These are phyloP conservation scores for Pampusana beccarii DNA, from an alignment of 2,113 vertebrate species.

Conservation along the genomic window DNA sequence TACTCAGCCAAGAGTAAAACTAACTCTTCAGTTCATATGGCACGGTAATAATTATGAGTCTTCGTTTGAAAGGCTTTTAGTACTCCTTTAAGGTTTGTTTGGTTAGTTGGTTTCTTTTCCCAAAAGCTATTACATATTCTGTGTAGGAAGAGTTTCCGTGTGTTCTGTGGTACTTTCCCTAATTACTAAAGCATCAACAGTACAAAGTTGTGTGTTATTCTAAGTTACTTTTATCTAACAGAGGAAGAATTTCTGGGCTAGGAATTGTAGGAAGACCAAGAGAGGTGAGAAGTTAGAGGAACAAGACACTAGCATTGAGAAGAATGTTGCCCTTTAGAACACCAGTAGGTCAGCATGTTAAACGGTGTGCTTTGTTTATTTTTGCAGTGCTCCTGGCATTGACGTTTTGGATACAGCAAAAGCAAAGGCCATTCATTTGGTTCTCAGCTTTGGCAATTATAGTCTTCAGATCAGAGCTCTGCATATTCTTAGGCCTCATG, in stretches of 20 bases:
- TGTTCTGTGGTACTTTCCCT: neutral
- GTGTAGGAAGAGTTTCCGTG: neutral
- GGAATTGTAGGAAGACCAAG: neutral
- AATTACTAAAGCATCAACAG: neutral
- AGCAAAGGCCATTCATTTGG: conserved; percentile 81
- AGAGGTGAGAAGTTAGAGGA: neutral
- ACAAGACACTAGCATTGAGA: neutral
- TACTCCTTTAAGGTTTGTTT: neutral
- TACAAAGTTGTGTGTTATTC: neutral
- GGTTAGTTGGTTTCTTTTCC: too few species aligned
- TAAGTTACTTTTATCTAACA: neutral
- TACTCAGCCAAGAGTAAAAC: neutral
- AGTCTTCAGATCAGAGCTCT: conserved; percentile 90
- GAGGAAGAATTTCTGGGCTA: neutral
- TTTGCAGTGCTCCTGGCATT: conserved; percentile 85
- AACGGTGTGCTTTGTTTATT: neutral
- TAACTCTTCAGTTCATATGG: neutral
- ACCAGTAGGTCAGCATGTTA: neutral
- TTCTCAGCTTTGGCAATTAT: conserved; percentile 90
- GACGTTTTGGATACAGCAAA: conserved; percentile 88
- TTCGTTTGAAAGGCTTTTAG: neutral
- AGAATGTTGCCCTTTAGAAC: neutral
- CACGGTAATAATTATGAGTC: neutral
- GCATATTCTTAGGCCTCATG: conserved; percentile 88
- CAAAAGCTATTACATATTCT: neutral